Percentiles rank a stretch among this genome's conserved stretches.
Conservation (phyloP, 2,113 vertebrate species). For the Stegostoma tigrinum region DNA sequence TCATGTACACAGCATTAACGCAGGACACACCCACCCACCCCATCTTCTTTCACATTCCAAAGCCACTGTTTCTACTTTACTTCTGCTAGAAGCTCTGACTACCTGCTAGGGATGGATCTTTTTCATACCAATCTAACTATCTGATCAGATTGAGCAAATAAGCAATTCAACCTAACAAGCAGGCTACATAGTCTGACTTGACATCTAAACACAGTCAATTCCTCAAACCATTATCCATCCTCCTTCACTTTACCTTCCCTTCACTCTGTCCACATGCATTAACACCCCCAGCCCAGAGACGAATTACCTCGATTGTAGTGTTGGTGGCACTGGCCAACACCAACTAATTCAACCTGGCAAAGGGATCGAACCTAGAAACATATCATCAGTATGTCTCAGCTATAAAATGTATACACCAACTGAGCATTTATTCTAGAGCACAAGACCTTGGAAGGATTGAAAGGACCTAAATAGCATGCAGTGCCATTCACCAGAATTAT, state of each 20-base stretch:
- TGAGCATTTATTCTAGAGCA: not conserved
- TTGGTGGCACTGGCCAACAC: not conserved
- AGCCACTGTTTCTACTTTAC: not conserved
- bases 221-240: not conserved
- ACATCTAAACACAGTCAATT: not conserved
- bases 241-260: no score
- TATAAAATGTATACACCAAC: not conserved
- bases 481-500: not conserved
- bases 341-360: not conserved
- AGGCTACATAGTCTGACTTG: not conserved
- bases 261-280: not conserved
- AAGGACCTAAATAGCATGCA: not conserved
- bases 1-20: not conserved
- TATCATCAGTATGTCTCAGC: not conserved
- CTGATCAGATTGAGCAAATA: not conserved
- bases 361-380: not conserved
- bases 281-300: not conserved
- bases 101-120: not conserved
- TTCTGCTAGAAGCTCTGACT: not conserved
- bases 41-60: not conserved
- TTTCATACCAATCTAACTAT: not conserved
- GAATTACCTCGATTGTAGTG: not conserved
- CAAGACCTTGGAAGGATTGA: not conserved
- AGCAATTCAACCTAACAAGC: not conserved
- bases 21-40: not conserved